phyloP scores from a whole-genome alignment of 2,888 invertebrate genomes.

The Pegoplata infirma region DNA sequence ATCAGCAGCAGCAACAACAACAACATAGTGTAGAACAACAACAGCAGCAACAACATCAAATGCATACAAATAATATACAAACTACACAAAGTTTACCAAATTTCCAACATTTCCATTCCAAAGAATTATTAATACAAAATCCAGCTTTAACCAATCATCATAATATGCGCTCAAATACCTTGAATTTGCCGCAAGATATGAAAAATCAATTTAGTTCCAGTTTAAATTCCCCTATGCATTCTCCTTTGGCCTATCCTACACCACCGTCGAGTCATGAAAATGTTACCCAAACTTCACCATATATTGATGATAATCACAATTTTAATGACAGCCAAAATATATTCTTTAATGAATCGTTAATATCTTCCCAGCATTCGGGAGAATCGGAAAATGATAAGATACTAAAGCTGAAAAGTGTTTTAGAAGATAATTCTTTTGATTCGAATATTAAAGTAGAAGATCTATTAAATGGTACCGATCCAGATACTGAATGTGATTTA shows the following conservation, averaged over 20 bases:
- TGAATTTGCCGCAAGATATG: slow-evolving; percentile 57
- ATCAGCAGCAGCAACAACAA: slow-evolving; percentile 44
- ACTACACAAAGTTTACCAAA: slow-evolving; percentile 83
- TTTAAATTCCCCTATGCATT: slow-evolving; percentile 82
- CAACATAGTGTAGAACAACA: too few species aligned
- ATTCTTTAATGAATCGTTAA: slow-evolving; percentile 75
- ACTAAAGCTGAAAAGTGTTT: slow-evolving; percentile 76
- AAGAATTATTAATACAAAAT: slow-evolving; percentile 78
- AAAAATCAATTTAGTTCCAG: slow-evolving; percentile 70
- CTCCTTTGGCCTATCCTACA: slow-evolving; percentile 89
- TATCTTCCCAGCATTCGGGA: slow-evolving; percentile 70
- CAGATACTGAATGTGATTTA: slow-evolving; percentile 75
- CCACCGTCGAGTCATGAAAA: slow-evolving; percentile 93
- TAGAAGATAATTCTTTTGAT: slow-evolving; percentile 75
- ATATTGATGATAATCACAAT: slow-evolving; percentile 75
- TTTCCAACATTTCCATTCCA: slow-evolving; percentile 89
- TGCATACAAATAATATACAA: slow-evolving; percentile 41
- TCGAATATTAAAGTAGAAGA: slow-evolving; percentile 76
- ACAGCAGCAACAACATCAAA: slow-evolving; percentile 30
- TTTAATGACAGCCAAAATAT: slow-evolving; percentile 74
- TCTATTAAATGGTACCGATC: slow-evolving; percentile 72
- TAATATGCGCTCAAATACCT: slow-evolving; percentile 72
- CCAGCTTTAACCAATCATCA: slow-evolving; percentile 68
- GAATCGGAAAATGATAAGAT: slow-evolving; percentile 76
- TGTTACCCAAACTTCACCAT: slow-evolving; percentile 77